Evolutionary conservation across 2,113 vertebrate species (phyloP).

Genomic region (Cariama cristata): DNA sequence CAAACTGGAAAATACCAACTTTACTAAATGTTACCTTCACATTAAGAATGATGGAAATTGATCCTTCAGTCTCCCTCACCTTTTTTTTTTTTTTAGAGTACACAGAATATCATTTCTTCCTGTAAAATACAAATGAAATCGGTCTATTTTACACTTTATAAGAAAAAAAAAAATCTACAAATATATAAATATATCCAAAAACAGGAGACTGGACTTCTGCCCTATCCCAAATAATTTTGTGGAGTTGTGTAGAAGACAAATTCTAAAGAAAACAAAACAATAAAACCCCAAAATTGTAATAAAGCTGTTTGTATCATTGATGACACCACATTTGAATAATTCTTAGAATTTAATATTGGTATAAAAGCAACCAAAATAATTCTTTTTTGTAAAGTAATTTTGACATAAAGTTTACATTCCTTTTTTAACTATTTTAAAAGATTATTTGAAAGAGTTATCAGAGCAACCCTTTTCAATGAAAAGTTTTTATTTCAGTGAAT

Average conservation of each 20-base stretch:
- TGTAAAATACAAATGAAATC: background rate
- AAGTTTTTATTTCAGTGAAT: background rate
- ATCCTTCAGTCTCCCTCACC: background rate
- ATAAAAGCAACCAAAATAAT: background rate
- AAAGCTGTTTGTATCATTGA: background rate
- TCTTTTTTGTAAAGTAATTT: background rate
- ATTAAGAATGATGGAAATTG: background rate
- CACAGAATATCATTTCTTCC: background rate
- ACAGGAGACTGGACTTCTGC: background rate
- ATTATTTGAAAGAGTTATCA: background rate
- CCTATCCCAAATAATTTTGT: background rate
- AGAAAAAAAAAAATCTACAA: background rate
- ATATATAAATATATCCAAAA: background rate
- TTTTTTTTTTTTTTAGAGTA: background rate
- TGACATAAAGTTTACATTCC: background rate
- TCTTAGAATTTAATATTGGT: background rate
- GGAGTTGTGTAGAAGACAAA: background rate
- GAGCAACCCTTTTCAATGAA: background rate
- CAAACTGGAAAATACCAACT: background rate
- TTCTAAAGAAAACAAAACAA: background rate
- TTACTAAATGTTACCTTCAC: background rate
- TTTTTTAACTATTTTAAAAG: background rate
- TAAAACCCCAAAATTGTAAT: background rate
- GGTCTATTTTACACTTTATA: background rate
- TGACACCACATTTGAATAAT: background rate